Conservation (phyloP, 1,140 invertebrate species). For the Drosophila bocqueti region DNA sequence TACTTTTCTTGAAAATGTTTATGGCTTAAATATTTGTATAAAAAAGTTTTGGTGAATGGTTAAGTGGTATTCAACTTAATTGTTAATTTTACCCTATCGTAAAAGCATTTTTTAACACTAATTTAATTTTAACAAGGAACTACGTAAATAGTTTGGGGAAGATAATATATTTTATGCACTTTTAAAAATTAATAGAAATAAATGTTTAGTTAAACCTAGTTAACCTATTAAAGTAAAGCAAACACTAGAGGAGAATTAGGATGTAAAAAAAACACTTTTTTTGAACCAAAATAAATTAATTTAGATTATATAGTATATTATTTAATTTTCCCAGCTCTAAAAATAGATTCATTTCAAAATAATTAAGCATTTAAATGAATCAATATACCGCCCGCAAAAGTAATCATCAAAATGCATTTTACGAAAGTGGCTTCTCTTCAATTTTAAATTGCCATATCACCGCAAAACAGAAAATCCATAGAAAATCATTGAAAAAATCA, state of each 20-base stretch:
- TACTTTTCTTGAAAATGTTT: not conserved
- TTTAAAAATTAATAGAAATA: too few relatives aligned
- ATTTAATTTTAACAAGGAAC: not conserved
- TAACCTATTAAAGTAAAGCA: not conserved
- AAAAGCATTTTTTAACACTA: not conserved
- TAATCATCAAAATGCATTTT: not conserved
- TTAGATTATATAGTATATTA: not conserved
- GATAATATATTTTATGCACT: not conserved
- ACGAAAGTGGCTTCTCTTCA: not conserved
- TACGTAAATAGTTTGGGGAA: not conserved
- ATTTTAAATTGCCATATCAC: not conserved
- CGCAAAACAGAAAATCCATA: not conserved
- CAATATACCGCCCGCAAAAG: not conserved
- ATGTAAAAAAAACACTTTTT: not conserved
- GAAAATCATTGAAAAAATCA: conserved; percentile 6
- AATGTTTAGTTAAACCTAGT: too few relatives aligned
- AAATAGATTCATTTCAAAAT: not conserved
- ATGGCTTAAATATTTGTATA: not conserved
- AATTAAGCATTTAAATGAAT: not conserved
- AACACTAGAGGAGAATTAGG: not conserved
- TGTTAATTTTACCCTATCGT: not conserved
- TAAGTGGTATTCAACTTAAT: not conserved
- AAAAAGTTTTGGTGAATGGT: not conserved
- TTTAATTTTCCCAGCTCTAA: not conserved
- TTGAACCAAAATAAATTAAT: not conserved